Base-by-base conservation (phyloP, 2,888 invertebrate species). In the Ormyrus nitidulus region DNA sequence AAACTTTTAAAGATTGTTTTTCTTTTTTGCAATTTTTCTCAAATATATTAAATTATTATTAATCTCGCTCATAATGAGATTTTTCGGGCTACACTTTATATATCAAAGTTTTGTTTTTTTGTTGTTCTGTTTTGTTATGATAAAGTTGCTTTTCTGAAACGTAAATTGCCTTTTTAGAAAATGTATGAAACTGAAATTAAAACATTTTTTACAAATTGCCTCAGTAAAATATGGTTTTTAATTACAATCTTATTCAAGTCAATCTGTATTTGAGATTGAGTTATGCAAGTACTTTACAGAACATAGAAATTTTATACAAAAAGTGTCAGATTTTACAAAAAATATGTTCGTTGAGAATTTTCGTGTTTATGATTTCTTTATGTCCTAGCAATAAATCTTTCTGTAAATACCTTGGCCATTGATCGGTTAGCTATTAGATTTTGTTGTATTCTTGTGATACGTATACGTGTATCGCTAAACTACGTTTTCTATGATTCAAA, bases 341-440 rank as follows among this genome's bases (percentile, higher is more conserved):
- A 65, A 59, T 61, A 34, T 66, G 59, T 80, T 76, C 51, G 61
- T 64, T 56, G 54, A 74, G 13, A 44, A 51, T 54, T 65, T 79
- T 76, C 54, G 66, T 59, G 56, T 75, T 71, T 66, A 69, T 34
- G 4, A 34, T 34, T 68, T 48, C 44, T 71, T 58, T 71, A 34
- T 34, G 34, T 51, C 72, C 62, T 66, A 59, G 49, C n/a, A 65
- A 54, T 76, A n/a, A 76, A 58, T 49, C 79, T 61, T 68, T 81
- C 34, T 82, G 77, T 80, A 82, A 71, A 82, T 80, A 82, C 65
- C 65, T 82, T 77, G 79, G 79, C 70, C 70, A 73, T 70, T 73
- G n/a, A 71, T 70, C 56, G 11, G 71, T 46, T 78, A 79, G 54
- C 19, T 80, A 69, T 77, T 80, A 82, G 70, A 73, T 53, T 74